Base-by-base conservation (phyloP, 2,888 invertebrate species). In the Phyllotreta cruciferae region DNA sequence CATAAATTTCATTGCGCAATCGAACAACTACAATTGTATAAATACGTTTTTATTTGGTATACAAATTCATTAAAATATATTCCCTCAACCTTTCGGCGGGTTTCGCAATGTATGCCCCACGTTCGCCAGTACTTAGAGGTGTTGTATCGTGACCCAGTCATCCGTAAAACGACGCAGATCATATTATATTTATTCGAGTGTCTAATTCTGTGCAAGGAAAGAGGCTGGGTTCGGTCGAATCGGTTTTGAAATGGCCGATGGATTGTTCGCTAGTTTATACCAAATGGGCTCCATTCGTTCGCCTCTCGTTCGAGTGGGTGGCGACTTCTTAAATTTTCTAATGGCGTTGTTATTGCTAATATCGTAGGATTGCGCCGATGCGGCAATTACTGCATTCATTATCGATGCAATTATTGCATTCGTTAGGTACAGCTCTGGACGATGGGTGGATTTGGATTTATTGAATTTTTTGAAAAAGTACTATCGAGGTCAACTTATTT, bases 251-350 rank as follows among this genome's bases (percentile, higher is more conserved):
- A 58, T 58, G 58, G 42, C 50, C 52, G 58, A 58, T 42, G 34
- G 50, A 58, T 58, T 50, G 49, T 49, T 49, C 35, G 57, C 24
- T 4, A 24, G 24, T 24, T n/a, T n/a, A 24, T 58, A 58, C 58
- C 58, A 58, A 58, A 58, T 58, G 58, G 58, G n/a, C n/a, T n/a
- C n/a, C n/a, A n/a, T 58, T 13, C 24, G 24, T 24, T 24, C 24
- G n/a, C n/a, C n/a, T n/a, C n/a, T n/a, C n/a, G 58, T 34, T 41
- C 41, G 50, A 41, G 58, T 58, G 58, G 58, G 58, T 58, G 58
- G 58, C 50, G 34, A 42, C 42, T 58, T 49, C 50, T 58, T 58
- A 58, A 58, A 58, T 39, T 58, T 50, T 58, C 58, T 58, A 58
- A 58, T 58, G 58, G 58, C 58, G 56, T 56, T 35, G 39, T n/a